Base-by-base conservation (phyloP, 2,888 invertebrate species). In the Lysandra bellargus region DNA sequence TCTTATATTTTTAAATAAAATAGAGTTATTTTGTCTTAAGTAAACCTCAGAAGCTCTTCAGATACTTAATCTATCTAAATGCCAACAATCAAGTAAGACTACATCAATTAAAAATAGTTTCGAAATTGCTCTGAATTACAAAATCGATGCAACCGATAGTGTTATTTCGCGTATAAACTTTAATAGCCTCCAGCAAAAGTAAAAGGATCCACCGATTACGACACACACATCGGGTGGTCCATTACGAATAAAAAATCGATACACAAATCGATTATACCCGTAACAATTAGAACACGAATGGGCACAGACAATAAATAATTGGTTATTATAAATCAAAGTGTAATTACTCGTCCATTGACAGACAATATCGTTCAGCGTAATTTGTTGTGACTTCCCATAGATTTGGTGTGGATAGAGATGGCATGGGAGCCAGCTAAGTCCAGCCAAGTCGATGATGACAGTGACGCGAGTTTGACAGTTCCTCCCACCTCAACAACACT, bases 201-300 rank as follows among this genome's bases (percentile, higher is more conserved):
- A 76, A 76, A 57, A 76, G 76, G 76, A 76, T 75, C 44, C 75
- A 75, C 49, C 75, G 12, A 76, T 76, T 76, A 33, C 76, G 17
- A 76, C 53, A 76, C 49, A 75, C 57, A 80, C 86, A 82, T 83
- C 86, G 81, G 85, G 85, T 84, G 85, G 85, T 85, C 85, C 82
- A 84, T 84, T 85, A 84, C 81, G 80, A 80, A 83, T 81, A 81
- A 81, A 83, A 84, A 82, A 81, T 82, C 80, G 82, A 82, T 81
- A 82, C 83, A 82, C 82, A 85, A 86, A 87, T 86, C 85, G 85
- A 85, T 86, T 85, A 84, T 81, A 82, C 82, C 85, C 83, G 84
- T 84, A 85, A 86, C 85, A 87, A 88, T 88, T 87, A 87, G 84
- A 84, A 85, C 84, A 85, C 86, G 86, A 87, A 87, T 87, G 85